Evolutionary conservation across 2,888 invertebrate genomes (phyloP), one percentile per base, ranked within the genome.

Genomic region (Lutraria lutraria): DNA sequence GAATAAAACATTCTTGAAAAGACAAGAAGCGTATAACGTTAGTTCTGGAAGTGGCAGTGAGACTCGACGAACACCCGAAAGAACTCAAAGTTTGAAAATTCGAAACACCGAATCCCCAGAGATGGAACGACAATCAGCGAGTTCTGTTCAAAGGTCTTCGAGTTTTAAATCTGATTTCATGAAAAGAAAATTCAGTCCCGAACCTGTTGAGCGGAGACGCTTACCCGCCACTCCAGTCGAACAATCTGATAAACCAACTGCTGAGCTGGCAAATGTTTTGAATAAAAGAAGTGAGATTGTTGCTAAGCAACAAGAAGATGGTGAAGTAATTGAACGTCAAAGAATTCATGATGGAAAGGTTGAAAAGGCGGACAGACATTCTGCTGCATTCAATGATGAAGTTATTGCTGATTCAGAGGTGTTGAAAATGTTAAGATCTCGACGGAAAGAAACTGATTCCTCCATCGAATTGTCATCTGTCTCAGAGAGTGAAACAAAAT

Each of bases 231-330:
- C 89, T n/a, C 92, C 92, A 19, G 68, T 21, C n/a, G 84, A 68
- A 21, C 96, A 98, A 97, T 95, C 97, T 97, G 95, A 97, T 97
- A 93, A 98, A 97, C 96, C 97, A 97, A 91, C 98, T 97, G 97
- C 98, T 97, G 93, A 97, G 97, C 97, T 97, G 97, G 94, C 98
- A 97, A 97, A 97, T 97, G 93, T 97, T 97, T 81, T 96, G 96
- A 93, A 97, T 97, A 94, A 95, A 95, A 96, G 97, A 97, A 96
- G 97, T 87, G 86, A 94, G 53, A 93, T 93, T 84, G 93, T 94
- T 10, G 92, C 93, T 56, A 93, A 94, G 31, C 93, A 94, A 76
- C 92, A 93, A 34, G 91, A 89, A 68, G 89, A 89, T 63, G 91
- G 92, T 12, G 89, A 89, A 72, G 87, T 89, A 12, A 76, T 88